A percentile compares a stretch with the other conserved stretches of the same genome.
Conservation (phyloP, 2,113 vertebrate species). For the Microcebus murinus region DNA sequence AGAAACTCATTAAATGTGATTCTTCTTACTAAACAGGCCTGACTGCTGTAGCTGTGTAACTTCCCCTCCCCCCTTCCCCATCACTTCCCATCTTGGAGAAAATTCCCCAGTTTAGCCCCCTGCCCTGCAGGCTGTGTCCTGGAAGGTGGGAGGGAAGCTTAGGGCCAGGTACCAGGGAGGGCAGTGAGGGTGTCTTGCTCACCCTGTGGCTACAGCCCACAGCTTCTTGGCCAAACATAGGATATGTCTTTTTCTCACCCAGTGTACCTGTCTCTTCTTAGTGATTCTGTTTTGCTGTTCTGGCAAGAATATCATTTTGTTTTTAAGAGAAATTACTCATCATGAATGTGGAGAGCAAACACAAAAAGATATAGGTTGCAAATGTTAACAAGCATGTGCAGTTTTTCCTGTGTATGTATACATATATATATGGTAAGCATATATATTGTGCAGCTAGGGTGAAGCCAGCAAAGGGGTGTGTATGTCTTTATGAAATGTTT, state of each 20-base stretch:
- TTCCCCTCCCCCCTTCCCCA: slow-evolving; percentile 11
- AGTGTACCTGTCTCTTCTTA: slow-evolving; percentile 44
- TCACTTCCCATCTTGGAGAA: not conserved
- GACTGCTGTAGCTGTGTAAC: slow-evolving; percentile 86
- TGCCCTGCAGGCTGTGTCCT: not conserved
- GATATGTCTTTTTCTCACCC: not conserved
- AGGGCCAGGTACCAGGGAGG: not conserved
- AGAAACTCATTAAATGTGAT: slow-evolving; percentile 90
- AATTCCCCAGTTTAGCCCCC: not conserved
- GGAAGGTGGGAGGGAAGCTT: not conserved
- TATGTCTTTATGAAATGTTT: slow-evolving; percentile 85
- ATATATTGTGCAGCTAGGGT: slow-evolving; percentile 69
- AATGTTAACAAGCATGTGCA: slow-evolving; percentile 71
- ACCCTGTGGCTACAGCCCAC: not conserved
- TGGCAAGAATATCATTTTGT: slow-evolving; percentile 70
- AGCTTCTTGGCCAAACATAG: slow-evolving; percentile 7
- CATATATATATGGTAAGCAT: slow-evolving; percentile 61
- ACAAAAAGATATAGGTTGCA: slow-evolving; percentile 70
- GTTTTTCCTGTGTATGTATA: slow-evolving; percentile 51
- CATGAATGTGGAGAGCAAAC: slow-evolving; percentile 75
- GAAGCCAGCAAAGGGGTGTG: slow-evolving; percentile 78
- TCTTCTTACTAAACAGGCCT: slow-evolving; percentile 88
- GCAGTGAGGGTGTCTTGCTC: not conserved
- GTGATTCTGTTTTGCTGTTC: slow-evolving; percentile 60
- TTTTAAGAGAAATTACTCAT: slow-evolving; percentile 61